Conservation (phyloP, 2,113 vertebrate genomes). For the Trichomycterus rosablanca region DNA sequence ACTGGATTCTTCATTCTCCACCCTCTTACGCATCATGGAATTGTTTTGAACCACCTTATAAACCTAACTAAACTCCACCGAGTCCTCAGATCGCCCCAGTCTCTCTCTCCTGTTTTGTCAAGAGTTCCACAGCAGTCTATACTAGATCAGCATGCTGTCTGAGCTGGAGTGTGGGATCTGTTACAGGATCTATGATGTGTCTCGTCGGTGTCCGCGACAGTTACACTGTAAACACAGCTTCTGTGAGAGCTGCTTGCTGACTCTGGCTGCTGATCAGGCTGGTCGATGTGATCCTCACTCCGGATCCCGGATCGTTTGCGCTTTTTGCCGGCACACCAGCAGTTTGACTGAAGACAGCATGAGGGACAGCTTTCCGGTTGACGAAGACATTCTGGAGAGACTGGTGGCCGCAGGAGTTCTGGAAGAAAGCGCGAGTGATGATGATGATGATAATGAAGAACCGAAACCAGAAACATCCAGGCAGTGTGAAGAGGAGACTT, state of each 20-base stretch:
- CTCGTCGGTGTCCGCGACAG: slow-evolving; percentile 60
- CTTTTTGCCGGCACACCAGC: slow-evolving; percentile 60
- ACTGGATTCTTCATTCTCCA: slow-evolving; percentile 3
- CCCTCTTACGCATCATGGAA: not conserved
- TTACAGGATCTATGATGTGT: slow-evolving; percentile 57
- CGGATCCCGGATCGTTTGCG: slow-evolving; percentile 50
- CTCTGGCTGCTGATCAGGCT: slow-evolving; percentile 21
- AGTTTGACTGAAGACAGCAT: slow-evolving; percentile 37
- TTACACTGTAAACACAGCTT: slow-evolving; percentile 65
- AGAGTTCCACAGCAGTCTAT: not conserved
- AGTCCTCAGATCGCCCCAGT: not conserved
- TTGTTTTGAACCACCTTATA: no score
- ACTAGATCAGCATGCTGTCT: slow-evolving; percentile 44
- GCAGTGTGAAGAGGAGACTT: not conserved
- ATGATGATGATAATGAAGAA: slow-evolving; percentile 27
- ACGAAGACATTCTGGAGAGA: slow-evolving; percentile 51
- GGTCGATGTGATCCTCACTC: no score
- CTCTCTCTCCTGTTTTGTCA: not conserved
- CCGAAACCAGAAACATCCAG: not conserved
- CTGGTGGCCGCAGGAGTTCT: slow-evolving; percentile 41
- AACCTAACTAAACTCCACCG: not conserved
- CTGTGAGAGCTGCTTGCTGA: slow-evolving; percentile 63
- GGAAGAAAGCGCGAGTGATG: slow-evolving; percentile 6
- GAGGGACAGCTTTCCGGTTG: slow-evolving; percentile 50
- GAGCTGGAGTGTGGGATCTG: slow-evolving; percentile 68